Evolutionary conservation across 2,888 invertebrate genomes (phyloP).

Genomic region (Plebejus anna): DNA sequence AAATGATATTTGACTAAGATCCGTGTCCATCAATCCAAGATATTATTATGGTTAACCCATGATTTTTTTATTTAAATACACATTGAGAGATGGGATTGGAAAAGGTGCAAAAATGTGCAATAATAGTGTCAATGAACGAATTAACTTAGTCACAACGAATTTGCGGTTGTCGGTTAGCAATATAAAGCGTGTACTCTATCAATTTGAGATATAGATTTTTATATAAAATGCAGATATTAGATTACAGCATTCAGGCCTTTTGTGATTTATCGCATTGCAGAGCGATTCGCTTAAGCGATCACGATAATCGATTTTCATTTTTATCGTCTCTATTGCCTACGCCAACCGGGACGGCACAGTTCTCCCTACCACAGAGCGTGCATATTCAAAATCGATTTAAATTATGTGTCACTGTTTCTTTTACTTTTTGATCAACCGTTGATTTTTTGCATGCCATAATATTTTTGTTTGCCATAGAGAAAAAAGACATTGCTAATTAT

Average conservation of each 20-base stretch:
- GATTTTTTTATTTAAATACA: too few species aligned
- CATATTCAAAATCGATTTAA: background rate
- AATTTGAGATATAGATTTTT: background rate
- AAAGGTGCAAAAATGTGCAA: too few species aligned
- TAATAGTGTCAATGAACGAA: too few species aligned
- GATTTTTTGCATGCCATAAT: background rate
- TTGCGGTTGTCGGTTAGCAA: too few species aligned
- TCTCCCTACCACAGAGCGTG: background rate
- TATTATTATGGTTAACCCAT: too few species aligned
- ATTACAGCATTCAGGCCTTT: constrained; percentile 47
- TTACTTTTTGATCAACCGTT: background rate
- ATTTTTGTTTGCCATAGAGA: background rate
- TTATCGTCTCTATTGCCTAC: constrained; percentile 53
- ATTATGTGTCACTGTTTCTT: background rate
- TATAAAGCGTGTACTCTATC: background rate
- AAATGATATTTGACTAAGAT: too few species aligned
- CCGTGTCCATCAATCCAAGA: too few species aligned
- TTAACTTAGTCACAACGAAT: too few species aligned
- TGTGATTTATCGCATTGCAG: constrained; percentile 67
- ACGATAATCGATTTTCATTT: constrained; percentile 68
- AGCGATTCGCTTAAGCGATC: constrained; percentile 59
- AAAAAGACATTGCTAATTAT: background rate
- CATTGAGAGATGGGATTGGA: too few species aligned
- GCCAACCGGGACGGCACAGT: constrained; percentile 35
- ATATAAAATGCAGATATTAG: constrained; percentile 29